Conservation (phyloP, 2,888 invertebrate species). For the Apamea crenata region DNA sequence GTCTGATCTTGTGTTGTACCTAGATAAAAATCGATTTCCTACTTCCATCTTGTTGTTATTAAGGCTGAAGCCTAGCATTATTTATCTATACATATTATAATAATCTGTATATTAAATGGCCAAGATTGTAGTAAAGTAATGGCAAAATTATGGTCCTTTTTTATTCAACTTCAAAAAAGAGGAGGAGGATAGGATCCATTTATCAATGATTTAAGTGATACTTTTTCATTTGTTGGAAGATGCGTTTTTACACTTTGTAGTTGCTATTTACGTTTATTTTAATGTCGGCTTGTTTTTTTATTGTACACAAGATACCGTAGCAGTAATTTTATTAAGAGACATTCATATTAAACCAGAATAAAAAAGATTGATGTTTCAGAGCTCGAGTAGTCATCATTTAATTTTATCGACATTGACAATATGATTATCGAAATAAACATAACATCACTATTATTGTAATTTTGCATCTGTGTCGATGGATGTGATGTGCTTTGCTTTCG, state of each 20-base stretch:
- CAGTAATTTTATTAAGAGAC: no score
- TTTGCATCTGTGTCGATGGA: slow-evolving; percentile 58
- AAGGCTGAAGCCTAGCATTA: no score
- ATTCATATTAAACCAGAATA: no score
- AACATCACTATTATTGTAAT: slow-evolving; percentile 50
- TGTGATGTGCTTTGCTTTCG: slow-evolving; percentile 66
- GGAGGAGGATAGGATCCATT: not conserved
- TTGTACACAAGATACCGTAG: no score
- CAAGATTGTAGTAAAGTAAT: not conserved
- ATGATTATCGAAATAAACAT: not conserved
- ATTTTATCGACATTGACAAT: slow-evolving; percentile 37
- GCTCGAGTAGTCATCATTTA: no score
- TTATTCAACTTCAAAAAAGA: not conserved
- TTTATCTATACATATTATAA: no score
- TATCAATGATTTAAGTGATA: not conserved
- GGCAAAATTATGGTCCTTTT: not conserved
- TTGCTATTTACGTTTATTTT: not conserved
- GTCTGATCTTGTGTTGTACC: not conserved
- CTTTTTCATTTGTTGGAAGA: not conserved
- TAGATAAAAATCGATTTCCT: no score
- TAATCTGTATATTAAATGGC: no score
- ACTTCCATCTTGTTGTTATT: no score
- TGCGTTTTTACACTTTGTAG: not conserved
- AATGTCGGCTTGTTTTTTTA: no score
- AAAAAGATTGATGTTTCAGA: not conserved